Conservation (phyloP, 2,113 vertebrate species). For the Psittacula cyanocephala region DNA sequence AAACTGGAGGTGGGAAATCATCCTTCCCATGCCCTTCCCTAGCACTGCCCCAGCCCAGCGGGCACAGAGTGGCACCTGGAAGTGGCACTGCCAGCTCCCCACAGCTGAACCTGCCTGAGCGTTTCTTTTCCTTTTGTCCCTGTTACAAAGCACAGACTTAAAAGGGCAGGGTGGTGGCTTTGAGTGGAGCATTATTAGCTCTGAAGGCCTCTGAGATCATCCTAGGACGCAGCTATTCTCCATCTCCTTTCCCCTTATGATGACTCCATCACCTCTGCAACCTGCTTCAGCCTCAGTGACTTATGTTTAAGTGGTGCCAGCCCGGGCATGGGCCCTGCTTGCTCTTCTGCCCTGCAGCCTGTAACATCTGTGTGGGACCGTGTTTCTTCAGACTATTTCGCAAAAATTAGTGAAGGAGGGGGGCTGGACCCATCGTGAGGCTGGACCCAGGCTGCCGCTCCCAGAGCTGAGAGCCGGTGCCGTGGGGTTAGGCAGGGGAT, state of each 20-base stretch:
- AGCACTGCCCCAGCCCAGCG: accelerated
- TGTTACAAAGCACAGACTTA: neutral
- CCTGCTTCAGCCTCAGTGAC: neutral
- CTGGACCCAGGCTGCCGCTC: neutral
- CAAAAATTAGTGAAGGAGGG: neutral
- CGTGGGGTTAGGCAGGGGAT: accelerated
- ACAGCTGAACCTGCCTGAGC: neutral
- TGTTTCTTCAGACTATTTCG: neutral
- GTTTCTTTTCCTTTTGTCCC: neutral
- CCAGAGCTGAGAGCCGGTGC: accelerated
- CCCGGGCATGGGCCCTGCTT: neutral
- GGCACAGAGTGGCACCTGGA: neutral
- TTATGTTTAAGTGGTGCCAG: accelerated
- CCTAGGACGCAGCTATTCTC: neutral
- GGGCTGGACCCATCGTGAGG: neutral
- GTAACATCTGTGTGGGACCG: accelerated
- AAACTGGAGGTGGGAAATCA: neutral
- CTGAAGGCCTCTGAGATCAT: neutral
- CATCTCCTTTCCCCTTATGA: neutral
- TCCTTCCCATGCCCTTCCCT: neutral
- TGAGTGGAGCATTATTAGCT: neutral
- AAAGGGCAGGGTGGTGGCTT: neutral
- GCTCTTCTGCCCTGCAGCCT: neutral
- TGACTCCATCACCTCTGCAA: neutral
- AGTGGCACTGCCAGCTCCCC: neutral